Base-by-base conservation (phyloP, 2,113 vertebrate species). In the Panurus biarmicus region DNA sequence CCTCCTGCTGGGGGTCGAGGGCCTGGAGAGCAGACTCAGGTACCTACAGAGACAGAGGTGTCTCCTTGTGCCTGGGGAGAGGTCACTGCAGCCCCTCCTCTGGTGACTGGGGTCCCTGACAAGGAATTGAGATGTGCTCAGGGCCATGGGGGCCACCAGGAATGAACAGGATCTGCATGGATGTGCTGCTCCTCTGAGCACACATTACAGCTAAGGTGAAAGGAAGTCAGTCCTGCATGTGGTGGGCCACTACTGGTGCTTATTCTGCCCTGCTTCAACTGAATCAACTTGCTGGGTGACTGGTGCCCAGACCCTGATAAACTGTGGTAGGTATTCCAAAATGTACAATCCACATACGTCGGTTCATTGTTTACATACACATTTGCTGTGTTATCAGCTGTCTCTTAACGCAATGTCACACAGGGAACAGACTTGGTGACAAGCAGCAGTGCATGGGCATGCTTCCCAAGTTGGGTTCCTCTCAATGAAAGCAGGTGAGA, bases 31-130 rank as follows among this genome's bases (percentile, higher is more conserved):
- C 19, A 60, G 25, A 29, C 26, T 72, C 26, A 35, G 24, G 26
- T 14, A 10, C 22, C 36, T 60, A 15, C 33, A 20, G 7, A 67
- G 29, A 35, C 5, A 61, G 53, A 12, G n/a, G 15, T 22, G 40
- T 56, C 40, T 76, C n/a, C 28, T 38, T 72, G 9, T 69, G n/a
- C 24, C 6, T 87, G 62, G 35, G 73, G 38, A 53, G 25, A 76
- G 26, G 62, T 79, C 48, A 69, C 12, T 90, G 60, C 81, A 70
- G 33, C 44, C 60, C 14, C 29, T 87, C 11, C 29, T 50, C 18
- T 5, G 16, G 14, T 78, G 42, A 44, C 0, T 0, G 0, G 7
- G 6, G n/a, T 45, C 33, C 40, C n/a, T 57, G 1, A 51, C 2
- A 24, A 24, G 53, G 28, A 78, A 23, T 4, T 61, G 23, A 14